Evolutionary conservation across 2,797 vertebrate genomes (phyloP).

Genomic region (Erethizon dorsatum): DNA sequence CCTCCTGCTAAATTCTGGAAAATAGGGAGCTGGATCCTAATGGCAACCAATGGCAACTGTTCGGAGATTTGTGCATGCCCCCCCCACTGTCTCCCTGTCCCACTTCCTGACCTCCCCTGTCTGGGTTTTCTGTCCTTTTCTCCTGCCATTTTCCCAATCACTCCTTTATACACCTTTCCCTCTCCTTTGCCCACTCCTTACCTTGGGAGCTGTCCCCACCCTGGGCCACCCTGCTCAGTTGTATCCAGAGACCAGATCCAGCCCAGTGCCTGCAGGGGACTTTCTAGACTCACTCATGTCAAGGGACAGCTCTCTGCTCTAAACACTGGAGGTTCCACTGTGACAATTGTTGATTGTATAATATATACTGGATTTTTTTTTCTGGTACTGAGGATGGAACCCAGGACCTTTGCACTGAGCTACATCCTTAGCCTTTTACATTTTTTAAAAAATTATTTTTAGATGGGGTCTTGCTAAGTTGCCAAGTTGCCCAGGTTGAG

Average conservation of each 20-base stretch:
- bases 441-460: not conserved
- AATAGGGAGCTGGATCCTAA: not conserved
- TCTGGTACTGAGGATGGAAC: too few species aligned
- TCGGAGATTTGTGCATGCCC: accelerated
- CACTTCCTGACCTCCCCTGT: accelerated
- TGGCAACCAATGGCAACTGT: not conserved
- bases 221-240: accelerated
- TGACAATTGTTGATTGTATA: not conserved
- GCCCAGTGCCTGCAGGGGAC: not conserved
- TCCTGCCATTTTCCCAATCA: not conserved
- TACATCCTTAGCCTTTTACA: not conserved
- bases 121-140: not conserved
- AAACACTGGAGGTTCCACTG: not conserved
- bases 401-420: not conserved
- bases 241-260: not conserved
- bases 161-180: too few species aligned
- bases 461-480: not conserved
- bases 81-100: too few species aligned
- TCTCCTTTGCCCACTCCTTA: not conserved
- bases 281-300: not conserved
- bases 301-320: not conserved
- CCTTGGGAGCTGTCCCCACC: accelerated
- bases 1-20: not conserved
- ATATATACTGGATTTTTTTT: not conserved
- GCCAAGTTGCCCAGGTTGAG: not conserved